Conservation (phyloP, 2,797 vertebrate species). For the Triplophysa yarkandensis region DNA sequence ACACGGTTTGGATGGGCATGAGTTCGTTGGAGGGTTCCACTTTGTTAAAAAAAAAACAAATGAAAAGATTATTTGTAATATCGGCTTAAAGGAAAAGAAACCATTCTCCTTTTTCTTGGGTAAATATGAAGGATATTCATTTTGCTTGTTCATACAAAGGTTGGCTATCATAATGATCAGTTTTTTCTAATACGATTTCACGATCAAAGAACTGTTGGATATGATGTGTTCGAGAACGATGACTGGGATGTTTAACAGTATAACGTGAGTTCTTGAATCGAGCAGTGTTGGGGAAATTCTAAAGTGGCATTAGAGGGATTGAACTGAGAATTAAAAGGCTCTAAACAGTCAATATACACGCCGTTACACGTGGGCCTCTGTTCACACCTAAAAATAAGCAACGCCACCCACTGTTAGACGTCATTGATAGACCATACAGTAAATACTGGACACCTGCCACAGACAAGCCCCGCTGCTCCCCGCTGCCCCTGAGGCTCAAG, state of each 20-base stretch:
- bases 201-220: conserved; percentile 9
- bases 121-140: background rate
- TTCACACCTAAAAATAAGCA: conserved; percentile 2
- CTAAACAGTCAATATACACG: background rate
- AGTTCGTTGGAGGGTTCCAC: too few species aligned
- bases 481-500: conserved; percentile 5
- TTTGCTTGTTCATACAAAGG: background rate
- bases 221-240: background rate
- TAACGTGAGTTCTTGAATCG: background rate
- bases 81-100: background rate
- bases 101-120: too few species aligned
- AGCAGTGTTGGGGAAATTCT: background rate
- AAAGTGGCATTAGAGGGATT: background rate
- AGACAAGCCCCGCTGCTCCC: background rate
- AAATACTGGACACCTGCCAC: conserved; percentile 13
- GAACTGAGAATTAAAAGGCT: background rate
- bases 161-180: conserved; percentile 2
- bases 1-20: too few species aligned
- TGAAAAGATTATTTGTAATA: too few species aligned
- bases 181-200: background rate
- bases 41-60: too few species aligned
- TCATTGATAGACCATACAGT: background rate
- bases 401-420: background rate
- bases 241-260: background rate
- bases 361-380: background rate